phyloP scores from a whole-genome alignment of 2,888 invertebrate species.

The Heliconius erato region DNA sequence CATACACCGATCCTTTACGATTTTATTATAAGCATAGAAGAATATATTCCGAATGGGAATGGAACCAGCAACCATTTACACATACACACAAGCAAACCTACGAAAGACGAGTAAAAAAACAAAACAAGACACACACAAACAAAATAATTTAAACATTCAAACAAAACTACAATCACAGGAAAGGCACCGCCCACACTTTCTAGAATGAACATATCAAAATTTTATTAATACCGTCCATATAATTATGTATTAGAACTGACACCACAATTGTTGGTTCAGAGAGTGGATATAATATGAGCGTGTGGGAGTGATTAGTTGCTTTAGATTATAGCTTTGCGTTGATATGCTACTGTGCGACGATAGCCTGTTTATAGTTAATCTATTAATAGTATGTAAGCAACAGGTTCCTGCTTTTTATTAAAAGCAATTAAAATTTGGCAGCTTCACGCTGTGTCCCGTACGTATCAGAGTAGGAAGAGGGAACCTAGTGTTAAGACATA shows the following conservation, averaged over 20 bases:
- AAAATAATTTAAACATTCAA: slow-evolving; percentile 2
- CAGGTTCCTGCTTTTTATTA: background rate
- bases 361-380: background rate
- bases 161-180: slow-evolving; percentile 21
- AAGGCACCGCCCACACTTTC: slow-evolving; percentile 47
- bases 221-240: slow-evolving; percentile 62
- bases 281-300: slow-evolving; percentile 55
- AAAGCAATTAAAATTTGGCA: background rate
- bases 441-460: background rate
- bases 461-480: too few species aligned
- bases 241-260: slow-evolving; percentile 57
- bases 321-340: slow-evolving; percentile 51
- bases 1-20: too few species aligned
- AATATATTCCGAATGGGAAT: background rate
- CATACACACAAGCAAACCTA: background rate
- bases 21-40: too few species aligned
- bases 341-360: slow-evolving; percentile 45
- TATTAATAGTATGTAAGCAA: background rate
- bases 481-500: too few species aligned
- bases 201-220: slow-evolving; percentile 63
- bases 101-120: background rate
- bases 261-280: slow-evolving; percentile 52
- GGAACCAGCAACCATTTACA: background rate
- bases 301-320: slow-evolving; percentile 64
- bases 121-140: background rate